Evolutionary conservation across 2,113 vertebrate species (phyloP).

Genomic region (Hyperoodon ampullatus): DNA sequence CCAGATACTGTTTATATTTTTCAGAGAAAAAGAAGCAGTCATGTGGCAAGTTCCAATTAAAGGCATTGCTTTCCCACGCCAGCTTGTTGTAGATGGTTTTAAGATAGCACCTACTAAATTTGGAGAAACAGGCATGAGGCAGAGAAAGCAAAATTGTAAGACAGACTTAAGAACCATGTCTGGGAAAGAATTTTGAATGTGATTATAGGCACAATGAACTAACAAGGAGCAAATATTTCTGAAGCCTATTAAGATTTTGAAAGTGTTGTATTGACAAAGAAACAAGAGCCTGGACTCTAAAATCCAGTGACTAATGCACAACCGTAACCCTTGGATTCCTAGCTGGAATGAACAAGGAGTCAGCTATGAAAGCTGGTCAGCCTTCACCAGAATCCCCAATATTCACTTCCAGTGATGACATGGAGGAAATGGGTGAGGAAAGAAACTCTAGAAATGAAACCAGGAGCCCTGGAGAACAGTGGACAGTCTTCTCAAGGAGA

Average conservation of each 20-base stretch:
- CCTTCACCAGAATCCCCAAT: background rate
- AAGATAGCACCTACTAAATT: background rate
- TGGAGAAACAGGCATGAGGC: background rate
- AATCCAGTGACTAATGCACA: background rate
- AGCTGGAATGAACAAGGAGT: background rate
- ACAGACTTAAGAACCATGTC: background rate
- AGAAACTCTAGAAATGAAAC: background rate
- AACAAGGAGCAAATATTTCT: background rate
- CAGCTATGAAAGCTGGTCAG: background rate
- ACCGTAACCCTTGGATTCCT: background rate
- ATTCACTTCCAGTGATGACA: background rate
- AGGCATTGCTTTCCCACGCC: background rate
- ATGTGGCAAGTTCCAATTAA: background rate
- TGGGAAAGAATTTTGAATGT: background rate
- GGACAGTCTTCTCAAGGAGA: background rate
- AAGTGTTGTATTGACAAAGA: background rate
- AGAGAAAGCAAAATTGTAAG: background rate
- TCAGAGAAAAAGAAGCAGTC: background rate
- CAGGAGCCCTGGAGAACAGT: background rate
- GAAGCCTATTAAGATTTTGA: background rate
- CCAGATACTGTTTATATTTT: background rate
- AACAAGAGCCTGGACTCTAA: background rate
- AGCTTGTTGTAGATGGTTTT: background rate
- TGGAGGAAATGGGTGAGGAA: background rate
- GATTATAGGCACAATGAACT: background rate